Evolutionary conservation across 1,140 invertebrate species (phyloP).

Genomic region (Drosophila ficusphila): DNA sequence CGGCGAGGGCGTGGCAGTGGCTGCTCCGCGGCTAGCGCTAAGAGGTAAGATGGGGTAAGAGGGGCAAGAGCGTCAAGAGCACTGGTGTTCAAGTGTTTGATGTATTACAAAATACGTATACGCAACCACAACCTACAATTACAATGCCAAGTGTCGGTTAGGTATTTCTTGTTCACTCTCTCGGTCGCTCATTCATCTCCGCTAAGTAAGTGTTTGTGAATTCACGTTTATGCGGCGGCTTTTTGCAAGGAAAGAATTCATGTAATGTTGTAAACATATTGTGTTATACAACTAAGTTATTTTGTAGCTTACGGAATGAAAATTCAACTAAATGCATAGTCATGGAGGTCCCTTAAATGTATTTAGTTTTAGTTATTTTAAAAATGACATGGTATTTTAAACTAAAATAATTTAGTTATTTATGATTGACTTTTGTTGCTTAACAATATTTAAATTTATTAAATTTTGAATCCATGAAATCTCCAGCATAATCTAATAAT

Average conservation of each 20-base stretch:
- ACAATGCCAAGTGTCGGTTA: slow-evolving; percentile 67
- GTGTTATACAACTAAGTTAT: not conserved
- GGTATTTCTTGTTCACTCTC: slow-evolving; percentile 17
- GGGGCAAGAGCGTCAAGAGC: slow-evolving; percentile 49
- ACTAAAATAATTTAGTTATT: too few species aligned
- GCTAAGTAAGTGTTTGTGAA: slow-evolving; percentile 5
- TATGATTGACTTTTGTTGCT: not conserved
- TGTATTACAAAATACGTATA: slow-evolving; percentile 76
- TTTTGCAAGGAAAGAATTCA: not conserved
- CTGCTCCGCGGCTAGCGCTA: slow-evolving; percentile 6
- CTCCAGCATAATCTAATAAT: not conserved
- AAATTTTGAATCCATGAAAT: not conserved
- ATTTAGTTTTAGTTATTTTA: too few species aligned
- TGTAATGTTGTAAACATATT: not conserved
- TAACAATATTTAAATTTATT: not conserved
- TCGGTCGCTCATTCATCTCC: slow-evolving; percentile 3
- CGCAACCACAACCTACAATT: slow-evolving; percentile 68
- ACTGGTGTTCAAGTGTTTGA: slow-evolving; percentile 71
- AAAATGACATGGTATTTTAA: too few species aligned
- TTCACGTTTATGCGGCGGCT: not conserved
- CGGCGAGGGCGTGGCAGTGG: slow-evolving; percentile 14
- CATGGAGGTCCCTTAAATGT: too few species aligned
- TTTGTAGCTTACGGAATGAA: too few species aligned
- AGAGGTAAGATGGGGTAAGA: not conserved
- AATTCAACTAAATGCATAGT: too few species aligned